These are phyloP conservation scores for Oegoconia quadripuncta DNA, from an alignment of 2,888 invertebrate species.

Conservation along the genomic window DNA sequence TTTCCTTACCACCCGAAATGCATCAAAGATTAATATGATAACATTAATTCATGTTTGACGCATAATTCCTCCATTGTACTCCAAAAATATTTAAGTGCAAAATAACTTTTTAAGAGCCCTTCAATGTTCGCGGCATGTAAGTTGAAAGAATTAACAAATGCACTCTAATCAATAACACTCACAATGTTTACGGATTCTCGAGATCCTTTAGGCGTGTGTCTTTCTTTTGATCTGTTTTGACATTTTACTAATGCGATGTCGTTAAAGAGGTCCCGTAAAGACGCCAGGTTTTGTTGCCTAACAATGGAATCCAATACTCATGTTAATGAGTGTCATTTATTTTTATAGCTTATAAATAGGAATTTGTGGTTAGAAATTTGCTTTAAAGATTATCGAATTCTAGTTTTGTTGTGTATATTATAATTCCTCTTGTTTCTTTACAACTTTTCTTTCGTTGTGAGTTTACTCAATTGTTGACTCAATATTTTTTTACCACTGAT, in stretches of 20 bases:
- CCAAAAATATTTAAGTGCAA: constrained; percentile 43
- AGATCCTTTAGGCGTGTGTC: constrained; percentile 54
- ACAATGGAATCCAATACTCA: constrained; percentile 57
- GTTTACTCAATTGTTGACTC: too few species aligned
- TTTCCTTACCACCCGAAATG: background rate
- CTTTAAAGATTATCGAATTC: constrained; percentile 54
- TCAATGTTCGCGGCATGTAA: constrained; percentile 50
- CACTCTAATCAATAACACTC: constrained; percentile 63
- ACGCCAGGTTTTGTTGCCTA: constrained; percentile 45
- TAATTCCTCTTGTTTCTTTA: constrained; percentile 12
- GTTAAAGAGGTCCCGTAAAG: constrained; percentile 58
- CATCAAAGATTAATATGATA: constrained; percentile 32
- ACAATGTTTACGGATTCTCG: constrained; percentile 47
- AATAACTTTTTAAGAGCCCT: constrained; percentile 45
- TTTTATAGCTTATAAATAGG: constrained; percentile 71
- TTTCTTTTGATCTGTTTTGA: constrained; percentile 76
- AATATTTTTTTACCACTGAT: too few species aligned
- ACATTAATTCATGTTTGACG: constrained; percentile 39
- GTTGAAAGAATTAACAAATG: constrained; percentile 70
- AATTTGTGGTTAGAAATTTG: constrained; percentile 62
- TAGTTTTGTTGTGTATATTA: constrained; percentile 26
- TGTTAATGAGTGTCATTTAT: constrained; percentile 72
- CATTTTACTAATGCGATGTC: constrained; percentile 74
- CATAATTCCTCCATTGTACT: constrained; percentile 45
- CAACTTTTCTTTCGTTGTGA: too few species aligned